These are phyloP conservation scores for Microcaecilia unicolor DNA, from an alignment of 2,797 vertebrate genomes.

Conservation along the genomic window DNA sequence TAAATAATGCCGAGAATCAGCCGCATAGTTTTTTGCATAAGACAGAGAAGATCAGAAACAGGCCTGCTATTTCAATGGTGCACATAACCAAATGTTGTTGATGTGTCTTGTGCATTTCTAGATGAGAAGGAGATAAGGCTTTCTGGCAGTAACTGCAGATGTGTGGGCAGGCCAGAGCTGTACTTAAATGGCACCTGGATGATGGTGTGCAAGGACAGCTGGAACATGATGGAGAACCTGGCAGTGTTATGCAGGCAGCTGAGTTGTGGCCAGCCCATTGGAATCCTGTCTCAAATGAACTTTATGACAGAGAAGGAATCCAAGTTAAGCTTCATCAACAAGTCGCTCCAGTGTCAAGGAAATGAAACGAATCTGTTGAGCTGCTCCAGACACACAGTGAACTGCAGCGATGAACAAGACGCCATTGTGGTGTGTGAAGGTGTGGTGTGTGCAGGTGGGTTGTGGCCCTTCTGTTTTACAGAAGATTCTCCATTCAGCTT, in stretches of 20 bases:
- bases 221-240: fast-evolving
- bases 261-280: not conserved
- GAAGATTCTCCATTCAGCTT: no score
- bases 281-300: fast-evolving
- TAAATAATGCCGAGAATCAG: no score
- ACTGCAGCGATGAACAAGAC: not conserved
- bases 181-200: fast-evolving
- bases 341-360: fast-evolving
- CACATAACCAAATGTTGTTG: no score
- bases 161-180: constrained; percentile 33
- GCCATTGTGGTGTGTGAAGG: constrained; percentile 21
- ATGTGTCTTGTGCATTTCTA: no score
- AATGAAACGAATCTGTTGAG: fast-evolving
- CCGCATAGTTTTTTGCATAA: no score
- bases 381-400: constrained; percentile 4
- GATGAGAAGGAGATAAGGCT: not conserved
- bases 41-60: no score
- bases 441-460: constrained; percentile 41
- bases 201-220: not conserved
- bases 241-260: not conserved
- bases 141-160: not conserved
- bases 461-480: no score
- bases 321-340: fast-evolving
- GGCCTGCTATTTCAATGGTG: no score
- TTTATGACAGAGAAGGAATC: fast-evolving